A percentile compares a stretch with the other conserved stretches of the same genome.
phyloP scores from a whole-genome alignment of 2,113 vertebrate species.

The Nannospalax galili region DNA sequence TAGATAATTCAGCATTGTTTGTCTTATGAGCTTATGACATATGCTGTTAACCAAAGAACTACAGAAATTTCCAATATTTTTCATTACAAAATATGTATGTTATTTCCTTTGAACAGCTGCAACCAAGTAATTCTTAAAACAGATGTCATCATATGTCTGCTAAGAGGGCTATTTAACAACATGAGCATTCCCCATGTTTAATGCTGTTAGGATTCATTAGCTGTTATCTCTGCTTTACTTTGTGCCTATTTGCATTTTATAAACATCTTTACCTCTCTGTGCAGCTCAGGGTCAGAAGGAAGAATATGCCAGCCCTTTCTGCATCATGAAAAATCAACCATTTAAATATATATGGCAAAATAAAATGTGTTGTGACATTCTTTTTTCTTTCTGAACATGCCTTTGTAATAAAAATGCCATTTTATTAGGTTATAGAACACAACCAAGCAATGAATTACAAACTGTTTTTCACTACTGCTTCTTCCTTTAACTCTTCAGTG shows the following conservation, averaged over 20 bases:
- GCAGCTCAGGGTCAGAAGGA: slow-evolving; percentile 57
- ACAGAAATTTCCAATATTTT: slow-evolving; percentile 51
- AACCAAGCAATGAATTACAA: slow-evolving; percentile 40
- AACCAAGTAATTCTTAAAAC: slow-evolving; percentile 70
- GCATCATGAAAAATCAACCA: slow-evolving; percentile 70
- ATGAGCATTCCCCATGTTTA: slow-evolving; percentile 64
- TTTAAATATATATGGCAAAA: slow-evolving; percentile 74
- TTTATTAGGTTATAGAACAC: slow-evolving; percentile 71
- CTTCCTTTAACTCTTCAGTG: slow-evolving; percentile 45
- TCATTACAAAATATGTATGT: slow-evolving; percentile 50
- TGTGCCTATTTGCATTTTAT: slow-evolving; percentile 76
- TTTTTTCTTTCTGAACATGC: slow-evolving; percentile 57
- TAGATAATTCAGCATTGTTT: slow-evolving; percentile 9
- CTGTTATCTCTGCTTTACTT: slow-evolving; percentile 49
- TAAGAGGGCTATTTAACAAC: slow-evolving; percentile 74
- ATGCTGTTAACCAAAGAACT: slow-evolving; percentile 32
- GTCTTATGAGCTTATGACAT: slow-evolving; percentile 4
- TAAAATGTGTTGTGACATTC: slow-evolving; percentile 69
- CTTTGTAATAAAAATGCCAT: slow-evolving; percentile 39
- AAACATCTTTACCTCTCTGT: slow-evolving; percentile 67
- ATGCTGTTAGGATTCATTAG: slow-evolving; percentile 59
- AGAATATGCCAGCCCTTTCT: slow-evolving; percentile 49
- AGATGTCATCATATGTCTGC: slow-evolving; percentile 62
- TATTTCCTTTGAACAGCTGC: slow-evolving; percentile 74
- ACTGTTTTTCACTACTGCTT: slow-evolving; percentile 56